Conservation (phyloP, 2,888 invertebrate species). For the Hipparchia semele region DNA sequence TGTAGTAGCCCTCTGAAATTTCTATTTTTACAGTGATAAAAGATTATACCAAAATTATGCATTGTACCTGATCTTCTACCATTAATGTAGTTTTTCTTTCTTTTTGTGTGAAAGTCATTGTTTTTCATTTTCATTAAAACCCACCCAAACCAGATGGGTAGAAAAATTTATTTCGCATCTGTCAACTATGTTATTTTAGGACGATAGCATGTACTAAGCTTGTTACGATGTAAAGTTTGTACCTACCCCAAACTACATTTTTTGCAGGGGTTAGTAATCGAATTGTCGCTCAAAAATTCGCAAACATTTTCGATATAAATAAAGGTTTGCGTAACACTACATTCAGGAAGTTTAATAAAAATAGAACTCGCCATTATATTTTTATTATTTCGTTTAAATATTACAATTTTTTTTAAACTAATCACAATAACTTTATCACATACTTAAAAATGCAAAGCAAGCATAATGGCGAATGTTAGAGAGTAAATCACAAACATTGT, state of each 20-base stretch:
- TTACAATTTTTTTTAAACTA: not conserved
- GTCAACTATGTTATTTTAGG: not conserved
- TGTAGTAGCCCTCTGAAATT: not conserved
- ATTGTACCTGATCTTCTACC: too few relatives aligned
- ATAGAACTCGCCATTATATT: not conserved
- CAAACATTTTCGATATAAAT: not conserved
- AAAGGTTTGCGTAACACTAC: not conserved
- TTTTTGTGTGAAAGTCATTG: too few relatives aligned
- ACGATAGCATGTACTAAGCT: not conserved
- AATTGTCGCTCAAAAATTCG: not conserved
- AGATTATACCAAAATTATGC: too few relatives aligned
- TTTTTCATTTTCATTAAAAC: too few relatives aligned
- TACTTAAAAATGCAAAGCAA: constrained; percentile 59
- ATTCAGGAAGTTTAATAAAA: not conserved
- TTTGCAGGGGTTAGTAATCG: not conserved
- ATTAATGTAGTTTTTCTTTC: too few relatives aligned
- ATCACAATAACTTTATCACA: not conserved
- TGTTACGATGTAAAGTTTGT: not conserved
- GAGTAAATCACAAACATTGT: constrained; percentile 62
- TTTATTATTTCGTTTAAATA: not conserved
- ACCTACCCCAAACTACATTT: not conserved
- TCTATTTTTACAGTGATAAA: not conserved
- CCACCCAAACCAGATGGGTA: not conserved
- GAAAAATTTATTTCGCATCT: not conserved
- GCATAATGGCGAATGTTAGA: constrained; percentile 58